A percentile compares a stretch with the other conserved stretches of the same genome.
Evolutionary conservation across 2,888 invertebrate genomes (phyloP).

Genomic region (Pterobdella sp.): DNA sequence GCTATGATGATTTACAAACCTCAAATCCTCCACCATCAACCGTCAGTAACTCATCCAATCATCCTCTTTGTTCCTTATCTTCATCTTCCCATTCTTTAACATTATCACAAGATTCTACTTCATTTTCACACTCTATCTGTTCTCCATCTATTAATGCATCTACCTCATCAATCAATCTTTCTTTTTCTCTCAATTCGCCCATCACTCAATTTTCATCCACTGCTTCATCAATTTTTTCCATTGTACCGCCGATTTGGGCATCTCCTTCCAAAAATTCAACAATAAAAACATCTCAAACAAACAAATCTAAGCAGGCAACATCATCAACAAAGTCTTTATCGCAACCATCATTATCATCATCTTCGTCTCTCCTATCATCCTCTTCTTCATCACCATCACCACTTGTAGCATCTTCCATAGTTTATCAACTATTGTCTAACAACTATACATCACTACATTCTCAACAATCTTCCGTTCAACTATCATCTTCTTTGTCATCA

Average conservation of each 20-base stretch:
- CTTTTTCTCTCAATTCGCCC: not conserved
- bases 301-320: not conserved
- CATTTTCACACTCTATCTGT: not conserved
- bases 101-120: no score
- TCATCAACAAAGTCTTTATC: not conserved
- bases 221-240: not conserved
- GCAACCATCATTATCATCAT: constrained; percentile 5
- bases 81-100: no score
- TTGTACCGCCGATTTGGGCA: no score
- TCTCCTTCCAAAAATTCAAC: no score
- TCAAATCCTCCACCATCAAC: no score
- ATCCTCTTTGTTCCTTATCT: no score
- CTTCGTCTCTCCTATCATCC: not conserved
- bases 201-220: not conserved
- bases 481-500: not conserved
- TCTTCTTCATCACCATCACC: constrained; percentile 12
- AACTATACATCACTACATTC: not conserved
- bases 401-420: not conserved
- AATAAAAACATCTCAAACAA: not conserved
- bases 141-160: constrained; percentile 5
- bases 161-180: not conserved
- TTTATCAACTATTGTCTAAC: not conserved
- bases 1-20: not conserved
- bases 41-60: no score
- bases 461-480: not conserved